These are phyloP conservation scores for Arothron firmamentum DNA, from an alignment of 2,113 vertebrate species.

Conservation along the genomic window DNA sequence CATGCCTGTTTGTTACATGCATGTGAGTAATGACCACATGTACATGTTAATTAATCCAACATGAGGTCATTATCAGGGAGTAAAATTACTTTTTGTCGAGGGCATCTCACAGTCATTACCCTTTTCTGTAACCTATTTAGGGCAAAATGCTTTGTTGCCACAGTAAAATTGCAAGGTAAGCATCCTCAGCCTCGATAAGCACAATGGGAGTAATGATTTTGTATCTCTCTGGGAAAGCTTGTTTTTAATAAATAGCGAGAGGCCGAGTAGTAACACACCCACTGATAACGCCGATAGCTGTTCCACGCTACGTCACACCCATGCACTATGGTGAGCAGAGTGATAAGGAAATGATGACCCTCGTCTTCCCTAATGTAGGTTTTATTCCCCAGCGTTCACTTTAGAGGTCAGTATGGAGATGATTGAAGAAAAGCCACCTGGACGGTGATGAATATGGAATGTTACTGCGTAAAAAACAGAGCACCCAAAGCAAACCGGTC, in stretches of 20 bases:
- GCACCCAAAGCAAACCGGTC: neutral
- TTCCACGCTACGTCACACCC: no score
- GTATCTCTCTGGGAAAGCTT: neutral
- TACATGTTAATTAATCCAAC: slow-evolving; percentile 33
- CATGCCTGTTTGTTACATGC: neutral
- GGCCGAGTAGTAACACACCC: neutral
- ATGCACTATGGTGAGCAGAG: neutral
- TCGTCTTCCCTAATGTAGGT: no score
- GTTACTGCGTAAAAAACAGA: slow-evolving; percentile 1
- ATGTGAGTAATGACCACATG: slow-evolving; percentile 35
- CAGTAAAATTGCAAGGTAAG: slow-evolving; percentile 4
- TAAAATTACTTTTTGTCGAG: slow-evolving; percentile 34
- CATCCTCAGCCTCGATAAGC: neutral
- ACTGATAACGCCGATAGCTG: no score
- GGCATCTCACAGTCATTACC: slow-evolving; percentile 29
- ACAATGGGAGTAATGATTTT: neutral
- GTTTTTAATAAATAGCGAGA: no score
- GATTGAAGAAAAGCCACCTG: slow-evolving; percentile 25
- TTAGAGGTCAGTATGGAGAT: neutral
- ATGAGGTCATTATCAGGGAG: slow-evolving; percentile 4
- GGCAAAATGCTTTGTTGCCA: slow-evolving; percentile 18
- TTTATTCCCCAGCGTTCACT: slow-evolving; percentile 16
- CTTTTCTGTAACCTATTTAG: slow-evolving; percentile 42
- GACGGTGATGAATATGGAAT: slow-evolving; percentile 23
- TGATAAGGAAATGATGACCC: no score